A percentile compares a stretch with the other conserved stretches of the same genome.
Conservation (phyloP, 2,888 invertebrate genomes). For the Timandra comae region DNA sequence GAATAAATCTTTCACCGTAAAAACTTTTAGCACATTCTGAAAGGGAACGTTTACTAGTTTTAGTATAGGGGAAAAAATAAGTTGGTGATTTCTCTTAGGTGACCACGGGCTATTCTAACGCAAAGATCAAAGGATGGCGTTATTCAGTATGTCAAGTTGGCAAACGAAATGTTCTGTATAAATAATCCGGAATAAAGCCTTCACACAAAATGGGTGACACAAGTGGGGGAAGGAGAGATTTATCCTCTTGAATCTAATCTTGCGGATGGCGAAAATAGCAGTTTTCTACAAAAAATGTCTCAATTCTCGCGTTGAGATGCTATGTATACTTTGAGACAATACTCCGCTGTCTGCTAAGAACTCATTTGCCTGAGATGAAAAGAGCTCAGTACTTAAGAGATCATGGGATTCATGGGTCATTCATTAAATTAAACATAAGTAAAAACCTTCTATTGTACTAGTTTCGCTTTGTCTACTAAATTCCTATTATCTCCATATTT, state of each 20-base stretch:
- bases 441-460: too few relatives aligned
- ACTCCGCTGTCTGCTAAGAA: conserved; percentile 43
- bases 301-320: conserved; percentile 42
- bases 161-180: conserved; percentile 60
- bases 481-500: too few relatives aligned
- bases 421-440: too few relatives aligned
- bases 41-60: conserved; percentile 1
- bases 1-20: conserved; percentile 24
- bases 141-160: conserved; percentile 53
- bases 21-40: conserved; percentile 24
- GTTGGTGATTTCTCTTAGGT: conserved; percentile 25
- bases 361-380: conserved; percentile 44
- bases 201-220: conserved; percentile 61
- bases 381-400: conserved; percentile 31
- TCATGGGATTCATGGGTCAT: too few relatives aligned
- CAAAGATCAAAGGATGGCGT: conserved; percentile 48
- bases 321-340: conserved; percentile 46
- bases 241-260: conserved; percentile 73
- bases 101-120: conserved; percentile 30
- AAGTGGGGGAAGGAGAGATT: conserved; percentile 62
- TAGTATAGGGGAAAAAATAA: conserved; percentile 17
- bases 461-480: too few relatives aligned
- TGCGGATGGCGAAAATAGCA: conserved; percentile 67
- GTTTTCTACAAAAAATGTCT: conserved; percentile 58
- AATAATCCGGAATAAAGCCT: conserved; percentile 68